Conservation (phyloP, 2,113 vertebrate species). For the Nanorana parkeri region DNA sequence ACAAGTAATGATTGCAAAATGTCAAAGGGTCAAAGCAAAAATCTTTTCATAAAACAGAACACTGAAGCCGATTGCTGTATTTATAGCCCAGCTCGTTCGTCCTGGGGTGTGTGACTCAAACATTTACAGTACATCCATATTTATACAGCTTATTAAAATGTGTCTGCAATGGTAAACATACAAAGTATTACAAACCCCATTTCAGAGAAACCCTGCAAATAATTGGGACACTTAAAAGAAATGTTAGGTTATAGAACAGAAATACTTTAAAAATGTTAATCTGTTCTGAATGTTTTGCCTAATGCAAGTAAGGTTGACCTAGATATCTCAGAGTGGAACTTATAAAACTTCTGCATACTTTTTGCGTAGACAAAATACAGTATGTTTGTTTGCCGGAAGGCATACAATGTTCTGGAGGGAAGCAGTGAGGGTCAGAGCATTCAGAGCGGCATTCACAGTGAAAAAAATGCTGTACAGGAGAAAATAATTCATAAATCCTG, state of each 20-base stretch:
- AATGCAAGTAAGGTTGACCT: constrained; percentile 23
- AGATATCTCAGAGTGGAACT: constrained; percentile 26
- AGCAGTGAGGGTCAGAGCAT: too few species aligned
- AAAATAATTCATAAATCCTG: too few species aligned
- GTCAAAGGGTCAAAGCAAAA: constrained; percentile 9
- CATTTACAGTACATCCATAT: constrained; percentile 3
- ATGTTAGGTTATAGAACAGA: background rate
- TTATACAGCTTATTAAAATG: constrained; percentile 30
- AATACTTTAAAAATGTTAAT: background rate
- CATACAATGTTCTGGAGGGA: background rate
- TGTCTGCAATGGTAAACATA: background rate
- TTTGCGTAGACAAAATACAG: constrained; percentile 1
- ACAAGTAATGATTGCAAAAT: constrained; percentile 3
- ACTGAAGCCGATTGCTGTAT: background rate
- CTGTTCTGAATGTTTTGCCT: background rate
- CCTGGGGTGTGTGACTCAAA: background rate
- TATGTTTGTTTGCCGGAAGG: constrained; percentile 5
- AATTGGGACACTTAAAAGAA: constrained; percentile 15
- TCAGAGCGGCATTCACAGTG: too few species aligned
- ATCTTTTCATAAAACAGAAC: background rate
- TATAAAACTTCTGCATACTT: constrained; percentile 16
- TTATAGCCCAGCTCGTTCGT: background rate
- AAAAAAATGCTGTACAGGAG: too few species aligned
- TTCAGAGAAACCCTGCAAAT: constrained; percentile 13
- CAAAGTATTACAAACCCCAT: background rate